phyloP scores from a whole-genome alignment of 64 coral and sea anemone genomes.

The Actinia tenebrosa region DNA sequence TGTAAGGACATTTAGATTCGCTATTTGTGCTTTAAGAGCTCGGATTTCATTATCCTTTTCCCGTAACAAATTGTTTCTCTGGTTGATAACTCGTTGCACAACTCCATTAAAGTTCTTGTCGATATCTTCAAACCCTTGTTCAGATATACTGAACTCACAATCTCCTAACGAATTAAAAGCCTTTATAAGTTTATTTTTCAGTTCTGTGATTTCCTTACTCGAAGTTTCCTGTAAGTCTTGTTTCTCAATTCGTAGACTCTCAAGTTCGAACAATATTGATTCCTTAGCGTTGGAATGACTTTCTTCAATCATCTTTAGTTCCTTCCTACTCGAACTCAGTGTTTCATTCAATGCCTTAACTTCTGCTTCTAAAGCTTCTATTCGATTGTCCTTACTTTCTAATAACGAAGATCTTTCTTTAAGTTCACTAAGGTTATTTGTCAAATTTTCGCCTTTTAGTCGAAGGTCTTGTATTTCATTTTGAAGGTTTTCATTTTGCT shows the following conservation, averaged over 20 bases:
- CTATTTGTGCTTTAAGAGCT: conserved; percentile 61
- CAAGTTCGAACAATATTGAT: conserved; percentile 32
- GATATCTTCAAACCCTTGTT: conserved; percentile 22
- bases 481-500: conserved; percentile 19
- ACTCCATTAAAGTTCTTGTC: conserved; percentile 60
- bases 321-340: conserved; percentile 12
- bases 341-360: not conserved
- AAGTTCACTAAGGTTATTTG: not conserved
- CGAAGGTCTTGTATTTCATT: conserved; percentile 23
- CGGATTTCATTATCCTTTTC: conserved; percentile 85
- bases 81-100: conserved; percentile 48
- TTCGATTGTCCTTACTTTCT: conserved; percentile 20
- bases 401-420: not conserved
- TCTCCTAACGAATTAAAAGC: conserved; percentile 37
- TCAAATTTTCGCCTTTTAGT: not conserved
- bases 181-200: conserved; percentile 67
- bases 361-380: conserved; percentile 37
- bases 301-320: conserved; percentile 32
- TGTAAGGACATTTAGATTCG: conserved; percentile 57
- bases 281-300: conserved; percentile 31
- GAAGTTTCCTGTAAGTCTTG: conserved; percentile 45
- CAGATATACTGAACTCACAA: conserved; percentile 17
- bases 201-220: conserved; percentile 50
- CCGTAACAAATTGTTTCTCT: conserved; percentile 37
- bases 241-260: conserved; percentile 36